A percentile compares a stretch with the other conserved stretches of the same genome.
Conservation (phyloP, 1,140 invertebrate species). For the Solenopsis invicta region DNA sequence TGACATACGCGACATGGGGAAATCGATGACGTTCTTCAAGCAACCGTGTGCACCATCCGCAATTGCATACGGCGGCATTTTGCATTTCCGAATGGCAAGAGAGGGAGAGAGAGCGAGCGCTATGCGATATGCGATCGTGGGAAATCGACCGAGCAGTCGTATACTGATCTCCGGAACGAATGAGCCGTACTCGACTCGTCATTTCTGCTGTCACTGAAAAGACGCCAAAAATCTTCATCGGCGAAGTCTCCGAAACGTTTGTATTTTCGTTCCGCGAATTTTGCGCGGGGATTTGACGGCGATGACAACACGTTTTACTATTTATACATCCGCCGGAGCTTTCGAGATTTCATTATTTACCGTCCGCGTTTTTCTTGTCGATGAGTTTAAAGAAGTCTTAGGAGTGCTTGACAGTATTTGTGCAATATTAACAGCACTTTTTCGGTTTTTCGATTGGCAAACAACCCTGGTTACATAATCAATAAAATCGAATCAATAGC, state of each 20-base stretch:
- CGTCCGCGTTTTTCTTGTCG: background rate
- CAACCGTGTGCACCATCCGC: slow-evolving; percentile 15
- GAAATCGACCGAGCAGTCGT: slow-evolving; percentile 54
- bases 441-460: slow-evolving; percentile 20
- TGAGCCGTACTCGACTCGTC: slow-evolving; percentile 56
- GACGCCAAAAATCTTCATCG: background rate
- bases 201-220: slow-evolving; percentile 66
- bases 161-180: slow-evolving; percentile 45
- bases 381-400: background rate
- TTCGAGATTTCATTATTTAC: background rate
- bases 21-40: slow-evolving; percentile 46
- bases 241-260: background rate
- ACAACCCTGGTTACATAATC: slow-evolving; percentile 30
- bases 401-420: background rate
- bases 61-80: slow-evolving; percentile 25
- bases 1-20: slow-evolving; percentile 17
- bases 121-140: background rate
- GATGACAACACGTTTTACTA: background rate
- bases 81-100: slow-evolving; percentile 38
- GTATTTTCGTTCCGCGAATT: background rate
- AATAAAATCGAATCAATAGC: slow-evolving; percentile 26
- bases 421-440: slow-evolving; percentile 9
- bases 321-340: background rate
- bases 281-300: background rate
- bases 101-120: background rate